A percentile compares a stretch with the other conserved stretches of the same genome.
These are phyloP conservation scores for Eulemur albifrons DNA, from an alignment of 2,797 vertebrate species.

Conservation along the genomic window DNA sequence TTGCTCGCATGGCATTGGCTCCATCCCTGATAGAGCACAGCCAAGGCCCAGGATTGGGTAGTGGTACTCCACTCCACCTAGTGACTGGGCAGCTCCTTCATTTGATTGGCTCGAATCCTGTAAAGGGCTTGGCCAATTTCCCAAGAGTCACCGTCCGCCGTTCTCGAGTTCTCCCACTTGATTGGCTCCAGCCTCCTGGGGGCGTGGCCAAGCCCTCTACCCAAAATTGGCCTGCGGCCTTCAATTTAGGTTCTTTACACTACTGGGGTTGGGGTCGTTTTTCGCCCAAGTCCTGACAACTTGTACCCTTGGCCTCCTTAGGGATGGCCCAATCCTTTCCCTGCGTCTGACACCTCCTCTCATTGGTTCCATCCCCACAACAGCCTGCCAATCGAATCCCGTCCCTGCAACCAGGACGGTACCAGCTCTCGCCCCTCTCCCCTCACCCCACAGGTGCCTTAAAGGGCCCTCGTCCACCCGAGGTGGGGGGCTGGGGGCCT, in stretches of 20 bases:
- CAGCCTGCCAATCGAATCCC: conserved; percentile 48
- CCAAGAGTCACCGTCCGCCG: neutral
- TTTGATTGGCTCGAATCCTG: neutral
- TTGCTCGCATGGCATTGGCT: neutral
- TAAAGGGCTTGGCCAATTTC: neutral
- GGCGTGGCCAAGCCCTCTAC: neutral
- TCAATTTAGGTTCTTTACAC: conserved; percentile 49
- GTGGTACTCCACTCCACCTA: neutral
- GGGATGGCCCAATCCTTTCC: neutral
- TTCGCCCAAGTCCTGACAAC: neutral
- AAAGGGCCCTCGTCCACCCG: conserved; percentile 73
- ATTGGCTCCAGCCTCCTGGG: neutral
- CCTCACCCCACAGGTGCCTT: conserved; percentile 77
- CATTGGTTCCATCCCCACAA: conserved; percentile 2
- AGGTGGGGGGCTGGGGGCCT: conserved; percentile 54
- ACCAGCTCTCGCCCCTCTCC: conserved; percentile 56
- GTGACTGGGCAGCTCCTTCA: neutral
- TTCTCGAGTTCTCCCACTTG: neutral
- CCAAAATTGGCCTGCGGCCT: conserved; percentile 36
- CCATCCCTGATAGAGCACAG: neutral
- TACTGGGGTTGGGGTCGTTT: conserved; percentile 23
- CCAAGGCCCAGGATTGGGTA: neutral
- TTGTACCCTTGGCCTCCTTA: neutral
- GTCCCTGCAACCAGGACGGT: conserved; percentile 29
- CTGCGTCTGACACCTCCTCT: neutral